Percentiles rank a stretch among this genome's conserved stretches.
These are phyloP conservation scores for Columba janthina DNA, from an alignment of 2,113 vertebrate genomes.

Conservation along the genomic window DNA sequence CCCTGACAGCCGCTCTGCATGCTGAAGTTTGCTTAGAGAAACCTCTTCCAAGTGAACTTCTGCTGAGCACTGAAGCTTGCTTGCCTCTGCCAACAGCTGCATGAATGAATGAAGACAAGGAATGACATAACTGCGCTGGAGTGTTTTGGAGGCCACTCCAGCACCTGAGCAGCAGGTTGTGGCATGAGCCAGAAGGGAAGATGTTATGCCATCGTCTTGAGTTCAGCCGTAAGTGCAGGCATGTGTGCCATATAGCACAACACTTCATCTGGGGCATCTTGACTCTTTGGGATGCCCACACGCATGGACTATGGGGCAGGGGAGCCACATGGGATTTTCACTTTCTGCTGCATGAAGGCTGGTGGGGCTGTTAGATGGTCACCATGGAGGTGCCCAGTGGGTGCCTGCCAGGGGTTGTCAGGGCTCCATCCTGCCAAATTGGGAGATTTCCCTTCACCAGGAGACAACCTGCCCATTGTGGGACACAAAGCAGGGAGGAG, in stretches of 20 bases:
- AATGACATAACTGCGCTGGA: rapidly evolving
- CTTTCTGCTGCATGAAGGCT: neutral
- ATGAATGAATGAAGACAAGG: neutral
- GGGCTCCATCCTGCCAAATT: rapidly evolving
- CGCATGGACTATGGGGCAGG: rapidly evolving
- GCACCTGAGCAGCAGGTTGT: rapidly evolving
- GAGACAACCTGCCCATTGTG: rapidly evolving
- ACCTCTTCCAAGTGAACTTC: neutral
- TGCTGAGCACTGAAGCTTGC: neutral
- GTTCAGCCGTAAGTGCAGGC: neutral
- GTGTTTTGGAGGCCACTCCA: neutral
- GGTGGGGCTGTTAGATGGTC: neutral
- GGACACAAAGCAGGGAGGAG: neutral
- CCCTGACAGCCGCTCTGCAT: neutral
- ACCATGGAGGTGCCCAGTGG: rapidly evolving
- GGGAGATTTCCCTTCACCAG: neutral
- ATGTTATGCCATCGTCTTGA: rapidly evolving
- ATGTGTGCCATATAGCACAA: neutral
- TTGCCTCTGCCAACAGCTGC: neutral
- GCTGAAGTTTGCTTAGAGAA: neutral
- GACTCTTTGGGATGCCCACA: rapidly evolving
- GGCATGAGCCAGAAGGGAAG: neutral
- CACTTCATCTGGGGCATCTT: neutral
- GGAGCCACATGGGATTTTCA: rapidly evolving
- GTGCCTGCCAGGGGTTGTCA: neutral